Evolutionary conservation across 2,113 vertebrate species (phyloP), one percentile per base, ranked within the genome.

Genomic region (Tichodroma muraria): DNA sequence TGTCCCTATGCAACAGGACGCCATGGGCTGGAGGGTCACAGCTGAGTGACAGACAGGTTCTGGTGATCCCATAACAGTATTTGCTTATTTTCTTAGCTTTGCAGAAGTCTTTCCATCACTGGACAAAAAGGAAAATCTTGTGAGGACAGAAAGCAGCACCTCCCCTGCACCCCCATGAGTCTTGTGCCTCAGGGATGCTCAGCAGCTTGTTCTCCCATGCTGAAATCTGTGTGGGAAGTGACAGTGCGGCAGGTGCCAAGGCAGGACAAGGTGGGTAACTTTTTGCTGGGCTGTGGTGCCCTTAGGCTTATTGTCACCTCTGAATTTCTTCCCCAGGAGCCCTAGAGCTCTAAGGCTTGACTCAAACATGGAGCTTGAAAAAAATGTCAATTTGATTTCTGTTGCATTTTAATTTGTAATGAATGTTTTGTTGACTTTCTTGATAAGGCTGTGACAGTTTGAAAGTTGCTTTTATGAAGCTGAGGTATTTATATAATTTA

Each of bases 381-480:
- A 92, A 93, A 19, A 10, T 9, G 12, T 49, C 70, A 47, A 10
- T 92, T 73, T 52, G 8, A 87, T 85, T 97, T 97, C 76, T 90
- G 54, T 71, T 76, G 65, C n/a, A 89, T 96, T 96, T 95, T 89
- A 90, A 94, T 95, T 96, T 96, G 78, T 64, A 94, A 89, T 84
- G 94, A 95, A 83, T 82, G 6, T 57, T 96, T 93, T 92, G 85
- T 57, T 91, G 60, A 81, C 47, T 28, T 93, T 96, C 65, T 94
- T 83, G 60, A 91, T 93, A 84, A 95, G 85, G 61, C 71, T 80
- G 27, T 57, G 27, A 85, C 33, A 35, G 18, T 88, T 96, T 96
- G 63, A 90, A 96, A 91, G 14, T 84, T 85, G 19, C 15, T 89
- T 57, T 95, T 91, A 85, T 78, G 75, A 95, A 88, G 37, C 42